Percentiles rank a stretch among this genome's conserved stretches.
Evolutionary conservation across 2,888 invertebrate species (phyloP).

Genomic region (Nasonia oneida): DNA sequence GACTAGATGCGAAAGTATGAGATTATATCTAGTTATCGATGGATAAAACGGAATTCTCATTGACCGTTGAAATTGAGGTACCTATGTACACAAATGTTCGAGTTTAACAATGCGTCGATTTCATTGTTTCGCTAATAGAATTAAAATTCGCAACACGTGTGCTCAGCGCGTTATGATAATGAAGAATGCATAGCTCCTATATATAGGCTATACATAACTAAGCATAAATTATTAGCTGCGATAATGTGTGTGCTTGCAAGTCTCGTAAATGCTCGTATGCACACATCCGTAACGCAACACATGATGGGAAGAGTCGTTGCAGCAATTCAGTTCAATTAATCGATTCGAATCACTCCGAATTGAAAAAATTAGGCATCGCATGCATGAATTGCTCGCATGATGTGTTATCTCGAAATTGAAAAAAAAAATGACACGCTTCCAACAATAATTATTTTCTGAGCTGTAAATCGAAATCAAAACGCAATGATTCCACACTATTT

Average conservation of each 20-base stretch:
- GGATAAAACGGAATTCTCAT: too few species aligned
- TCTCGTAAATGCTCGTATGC: not conserved
- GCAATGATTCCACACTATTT: too few species aligned
- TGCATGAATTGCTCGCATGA: not conserved
- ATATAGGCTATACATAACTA: not conserved
- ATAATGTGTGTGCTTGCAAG: not conserved
- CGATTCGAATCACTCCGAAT: conserved; percentile 38
- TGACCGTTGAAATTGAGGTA: too few species aligned
- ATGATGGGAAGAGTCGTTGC: not conserved
- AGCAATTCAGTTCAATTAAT: conserved; percentile 40
- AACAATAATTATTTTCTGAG: not conserved
- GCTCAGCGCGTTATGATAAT: too few species aligned
- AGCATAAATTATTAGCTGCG: not conserved
- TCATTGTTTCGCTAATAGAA: too few species aligned
- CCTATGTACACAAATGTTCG: too few species aligned
- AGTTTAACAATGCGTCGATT: too few species aligned
- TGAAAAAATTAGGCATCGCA: not conserved
- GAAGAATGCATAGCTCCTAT: too few species aligned
- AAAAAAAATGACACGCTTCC: not conserved
- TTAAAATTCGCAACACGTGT: too few species aligned
- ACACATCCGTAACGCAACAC: conserved; percentile 28
- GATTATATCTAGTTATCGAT: too few species aligned
- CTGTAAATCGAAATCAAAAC: too few species aligned
- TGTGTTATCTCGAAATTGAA: not conserved
- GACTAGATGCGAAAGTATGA: too few species aligned